A percentile compares a stretch with the other conserved stretches of the same genome.
These are phyloP conservation scores for Oxygymnocypris stewartii DNA, from an alignment of 2,113 vertebrate genomes.

Conservation along the genomic window DNA sequence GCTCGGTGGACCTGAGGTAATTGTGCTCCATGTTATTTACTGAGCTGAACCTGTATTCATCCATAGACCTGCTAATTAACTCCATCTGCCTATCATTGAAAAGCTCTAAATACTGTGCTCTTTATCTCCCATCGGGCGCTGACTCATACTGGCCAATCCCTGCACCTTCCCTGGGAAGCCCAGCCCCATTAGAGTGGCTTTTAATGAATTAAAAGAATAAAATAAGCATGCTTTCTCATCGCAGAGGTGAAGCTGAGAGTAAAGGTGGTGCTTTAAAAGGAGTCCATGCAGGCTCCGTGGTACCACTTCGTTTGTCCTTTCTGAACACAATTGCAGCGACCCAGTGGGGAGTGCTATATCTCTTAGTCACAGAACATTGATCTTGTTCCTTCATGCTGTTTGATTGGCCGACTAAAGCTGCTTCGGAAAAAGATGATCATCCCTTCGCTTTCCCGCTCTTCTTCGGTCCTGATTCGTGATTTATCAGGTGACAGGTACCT, in stretches of 20 bases:
- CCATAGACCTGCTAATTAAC: slow-evolving; percentile 58
- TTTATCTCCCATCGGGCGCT: slow-evolving; percentile 49
- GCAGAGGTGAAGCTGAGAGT: slow-evolving; percentile 14
- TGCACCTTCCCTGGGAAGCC: not conserved
- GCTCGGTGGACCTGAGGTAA: slow-evolving; percentile 28
- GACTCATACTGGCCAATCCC: slow-evolving; percentile 50
- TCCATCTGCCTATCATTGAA: slow-evolving; percentile 55
- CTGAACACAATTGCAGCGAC: slow-evolving; percentile 60
- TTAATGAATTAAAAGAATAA: slow-evolving; percentile 32
- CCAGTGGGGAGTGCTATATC: slow-evolving; percentile 56
- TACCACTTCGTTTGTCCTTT: slow-evolving; percentile 32
- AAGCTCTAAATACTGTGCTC: slow-evolving; percentile 45
- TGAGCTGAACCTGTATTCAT: slow-evolving; percentile 62
- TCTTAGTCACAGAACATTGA: slow-evolving; percentile 58
- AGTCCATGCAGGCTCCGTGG: slow-evolving; percentile 38
- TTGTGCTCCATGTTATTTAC: slow-evolving; percentile 47
- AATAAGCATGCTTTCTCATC: not conserved
- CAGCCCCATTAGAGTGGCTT: slow-evolving; percentile 13
- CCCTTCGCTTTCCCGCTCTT: not conserved
- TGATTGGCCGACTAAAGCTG: slow-evolving; percentile 47
- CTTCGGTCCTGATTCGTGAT: slow-evolving; percentile 20
- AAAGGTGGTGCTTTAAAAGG: slow-evolving; percentile 55
- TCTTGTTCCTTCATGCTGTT: slow-evolving; percentile 56
- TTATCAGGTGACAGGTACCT: slow-evolving; percentile 18
- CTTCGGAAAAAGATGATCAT: slow-evolving; percentile 38